phyloP scores from a whole-genome alignment of 2,888 invertebrate species.

The Heliconius sara region DNA sequence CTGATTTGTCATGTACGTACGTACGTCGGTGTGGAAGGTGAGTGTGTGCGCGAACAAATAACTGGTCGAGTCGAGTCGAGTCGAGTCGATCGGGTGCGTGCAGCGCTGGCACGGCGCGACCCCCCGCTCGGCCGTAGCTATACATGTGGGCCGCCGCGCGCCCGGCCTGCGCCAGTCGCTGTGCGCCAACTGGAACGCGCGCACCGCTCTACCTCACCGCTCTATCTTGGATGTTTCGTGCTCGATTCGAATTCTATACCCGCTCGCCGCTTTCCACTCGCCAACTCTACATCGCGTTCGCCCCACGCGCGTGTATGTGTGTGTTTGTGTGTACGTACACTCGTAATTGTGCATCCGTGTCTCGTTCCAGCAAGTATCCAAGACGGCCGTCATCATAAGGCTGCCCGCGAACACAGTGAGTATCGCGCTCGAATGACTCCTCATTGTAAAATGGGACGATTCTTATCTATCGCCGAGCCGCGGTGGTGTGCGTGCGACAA shows the following conservation, averaged over 20 bases:
- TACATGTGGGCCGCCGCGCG: constrained; percentile 78
- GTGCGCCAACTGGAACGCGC: constrained; percentile 84
- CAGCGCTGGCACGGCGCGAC: constrained; percentile 68
- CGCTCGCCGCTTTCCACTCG: constrained; percentile 57
- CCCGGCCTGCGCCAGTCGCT: constrained; percentile 83
- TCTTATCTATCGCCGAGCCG: constrained; percentile 75
- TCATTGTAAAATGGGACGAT: constrained; percentile 83
- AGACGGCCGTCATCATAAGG: constrained; percentile 83
- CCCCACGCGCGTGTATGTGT: constrained; percentile 45
- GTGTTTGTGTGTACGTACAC: constrained; percentile 70
- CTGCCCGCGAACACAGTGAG: constrained; percentile 83
- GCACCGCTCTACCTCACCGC: constrained; percentile 65
- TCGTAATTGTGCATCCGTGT: constrained; percentile 68
- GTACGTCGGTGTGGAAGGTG: constrained; percentile 47
- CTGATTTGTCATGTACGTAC: constrained; percentile 46
- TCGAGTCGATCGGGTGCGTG: constrained; percentile 68
- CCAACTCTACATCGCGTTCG: constrained; percentile 42
- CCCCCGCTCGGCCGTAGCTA: constrained; percentile 74
- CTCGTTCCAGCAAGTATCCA: constrained; percentile 71
- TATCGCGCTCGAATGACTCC: constrained; percentile 77
- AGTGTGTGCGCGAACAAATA: constrained; percentile 57
- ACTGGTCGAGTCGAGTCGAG: constrained; percentile 67
- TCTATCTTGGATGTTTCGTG: constrained; percentile 56
- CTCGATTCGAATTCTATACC: constrained; percentile 58
- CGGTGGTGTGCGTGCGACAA: constrained; percentile 65